Conservation (phyloP, 2,888 invertebrate genomes). For the Pristionchus entomophagus region DNA sequence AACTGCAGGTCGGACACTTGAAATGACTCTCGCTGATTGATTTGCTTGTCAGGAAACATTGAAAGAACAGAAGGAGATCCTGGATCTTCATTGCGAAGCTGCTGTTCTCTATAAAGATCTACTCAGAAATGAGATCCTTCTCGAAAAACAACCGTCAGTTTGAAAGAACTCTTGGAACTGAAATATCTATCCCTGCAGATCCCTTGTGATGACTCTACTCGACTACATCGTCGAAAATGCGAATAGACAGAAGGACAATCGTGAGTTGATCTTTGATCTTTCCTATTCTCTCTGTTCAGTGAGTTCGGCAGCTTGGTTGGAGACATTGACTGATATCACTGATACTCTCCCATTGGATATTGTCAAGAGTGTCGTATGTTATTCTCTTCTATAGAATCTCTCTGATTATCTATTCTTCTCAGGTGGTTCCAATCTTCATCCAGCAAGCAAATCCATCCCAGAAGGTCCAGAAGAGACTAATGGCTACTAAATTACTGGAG, state of each 20-base stretch:
- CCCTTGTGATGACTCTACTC: constrained; percentile 63
- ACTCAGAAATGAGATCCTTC: constrained; percentile 62
- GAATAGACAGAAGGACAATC: constrained; percentile 68
- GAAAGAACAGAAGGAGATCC: constrained; percentile 60
- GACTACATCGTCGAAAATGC: constrained; percentile 67
- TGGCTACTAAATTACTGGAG: constrained; percentile 71
- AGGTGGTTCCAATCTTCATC: constrained; percentile 72
- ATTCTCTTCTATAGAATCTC: not conserved
- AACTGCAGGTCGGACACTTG: not conserved
- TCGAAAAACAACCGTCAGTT: constrained; percentile 62
- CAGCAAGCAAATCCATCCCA: constrained; percentile 69
- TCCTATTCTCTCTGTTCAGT: constrained; percentile 58
- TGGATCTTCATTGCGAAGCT: constrained; percentile 73
- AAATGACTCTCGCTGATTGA: too few species aligned
- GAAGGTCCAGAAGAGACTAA: constrained; percentile 70
- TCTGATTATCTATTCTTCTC: not conserved
- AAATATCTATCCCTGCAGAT: constrained; percentile 51
- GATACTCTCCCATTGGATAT: constrained; percentile 64
- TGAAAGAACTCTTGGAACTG: too few species aligned
- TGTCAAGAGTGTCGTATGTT: constrained; percentile 49
- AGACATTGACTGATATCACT: constrained; percentile 70
- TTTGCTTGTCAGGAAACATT: constrained; percentile 47
- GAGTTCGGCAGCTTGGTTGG: constrained; percentile 72
- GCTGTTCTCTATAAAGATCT: constrained; percentile 71
- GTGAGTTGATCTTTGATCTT: constrained; percentile 55